Conservation (phyloP, 2,888 invertebrate genomes). For the Troides helena region DNA sequence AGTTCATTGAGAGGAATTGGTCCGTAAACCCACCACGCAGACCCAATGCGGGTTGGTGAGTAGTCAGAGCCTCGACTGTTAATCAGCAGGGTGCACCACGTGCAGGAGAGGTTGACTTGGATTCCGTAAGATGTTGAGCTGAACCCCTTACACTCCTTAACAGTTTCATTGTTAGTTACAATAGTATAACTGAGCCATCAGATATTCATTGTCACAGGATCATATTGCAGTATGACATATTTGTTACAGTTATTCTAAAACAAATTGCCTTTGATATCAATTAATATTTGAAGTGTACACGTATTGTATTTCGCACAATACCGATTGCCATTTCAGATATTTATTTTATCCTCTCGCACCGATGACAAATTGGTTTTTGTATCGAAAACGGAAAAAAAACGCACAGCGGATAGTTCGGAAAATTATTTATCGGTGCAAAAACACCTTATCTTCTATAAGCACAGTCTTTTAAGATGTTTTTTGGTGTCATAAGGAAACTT, state of each 20-base stretch:
- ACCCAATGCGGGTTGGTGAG: too few relatives aligned
- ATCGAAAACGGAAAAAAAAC: neutral
- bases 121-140: too few relatives aligned
- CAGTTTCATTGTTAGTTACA: neutral
- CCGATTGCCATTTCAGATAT: neutral
- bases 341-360: neutral
- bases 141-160: too few relatives aligned
- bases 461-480: neutral
- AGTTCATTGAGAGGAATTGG: too few relatives aligned
- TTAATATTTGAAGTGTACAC: constrained; percentile 6
- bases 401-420: neutral
- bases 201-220: neutral
- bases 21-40: too few relatives aligned
- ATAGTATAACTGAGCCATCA: neutral
- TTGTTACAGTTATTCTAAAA: constrained; percentile 5
- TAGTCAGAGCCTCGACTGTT: too few relatives aligned
- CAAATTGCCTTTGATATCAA: neutral
- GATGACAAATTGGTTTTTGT: neutral
- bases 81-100: too few relatives aligned
- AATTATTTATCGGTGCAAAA: neutral
- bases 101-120: too few relatives aligned
- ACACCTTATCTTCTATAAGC: neutral
- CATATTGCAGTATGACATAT: neutral
- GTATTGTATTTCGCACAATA: neutral
- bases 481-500: neutral